Evolutionary conservation across 2,888 invertebrate genomes (phyloP).

Genomic region (Miltochrista miniata): DNA sequence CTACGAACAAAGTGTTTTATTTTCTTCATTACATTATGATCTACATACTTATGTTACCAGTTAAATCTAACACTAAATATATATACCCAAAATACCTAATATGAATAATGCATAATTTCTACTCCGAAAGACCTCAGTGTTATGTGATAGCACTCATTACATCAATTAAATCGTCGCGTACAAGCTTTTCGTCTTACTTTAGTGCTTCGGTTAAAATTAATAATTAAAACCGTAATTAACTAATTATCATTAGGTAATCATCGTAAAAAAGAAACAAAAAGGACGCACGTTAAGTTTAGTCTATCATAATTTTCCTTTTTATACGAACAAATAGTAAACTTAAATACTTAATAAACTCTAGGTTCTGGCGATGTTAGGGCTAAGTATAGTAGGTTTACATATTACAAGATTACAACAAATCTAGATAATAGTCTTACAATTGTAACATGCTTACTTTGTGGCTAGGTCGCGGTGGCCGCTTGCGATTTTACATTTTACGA

Average conservation of each 20-base stretch:
- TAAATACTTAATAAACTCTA: slow-evolving; percentile 35
- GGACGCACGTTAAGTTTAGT: slow-evolving; percentile 73
- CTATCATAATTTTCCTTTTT: slow-evolving; percentile 84
- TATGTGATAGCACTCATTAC: slow-evolving; percentile 80
- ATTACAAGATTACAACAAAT: slow-evolving; percentile 76
- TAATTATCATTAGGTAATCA: slow-evolving; percentile 82
- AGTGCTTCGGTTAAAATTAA: slow-evolving; percentile 80
- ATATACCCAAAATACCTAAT: slow-evolving; percentile 83
- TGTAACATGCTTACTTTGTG: slow-evolving; percentile 75
- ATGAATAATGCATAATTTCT: slow-evolving; percentile 83
- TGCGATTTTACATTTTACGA: slow-evolving; percentile 78
- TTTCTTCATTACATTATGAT: slow-evolving; percentile 81
- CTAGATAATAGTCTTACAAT: slow-evolving; percentile 82
- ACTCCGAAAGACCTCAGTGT: slow-evolving; percentile 78
- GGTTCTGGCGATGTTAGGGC: slow-evolving; percentile 51
- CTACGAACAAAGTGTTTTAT: slow-evolving; percentile 82
- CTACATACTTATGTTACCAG: slow-evolving; percentile 83
- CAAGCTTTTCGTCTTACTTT: slow-evolving; percentile 80
- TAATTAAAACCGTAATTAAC: slow-evolving; percentile 85
- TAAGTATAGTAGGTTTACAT: slow-evolving; percentile 70
- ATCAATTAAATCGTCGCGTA: slow-evolving; percentile 76
- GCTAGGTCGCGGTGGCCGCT: slow-evolving; percentile 73
- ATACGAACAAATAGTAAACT: slow-evolving; percentile 76
- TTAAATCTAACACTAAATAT: slow-evolving; percentile 82
- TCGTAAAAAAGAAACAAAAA: slow-evolving; percentile 75